Evolutionary conservation across 2,113 vertebrate genomes (phyloP).

Genomic region (Dasyurus viverrinus): DNA sequence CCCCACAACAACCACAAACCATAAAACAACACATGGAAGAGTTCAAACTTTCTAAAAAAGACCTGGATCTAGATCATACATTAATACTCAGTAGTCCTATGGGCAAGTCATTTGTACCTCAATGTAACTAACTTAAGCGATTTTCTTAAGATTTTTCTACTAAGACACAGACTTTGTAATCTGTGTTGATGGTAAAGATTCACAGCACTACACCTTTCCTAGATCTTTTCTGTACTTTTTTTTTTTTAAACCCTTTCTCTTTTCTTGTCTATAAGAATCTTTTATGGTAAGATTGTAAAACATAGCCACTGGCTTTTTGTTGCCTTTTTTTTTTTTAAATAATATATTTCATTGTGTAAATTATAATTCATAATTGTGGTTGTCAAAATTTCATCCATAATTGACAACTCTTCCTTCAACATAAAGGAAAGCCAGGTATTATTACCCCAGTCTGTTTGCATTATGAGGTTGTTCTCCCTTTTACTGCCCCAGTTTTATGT

Average conservation of each 20-base stretch:
- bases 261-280: neutral
- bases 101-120: neutral
- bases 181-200: neutral
- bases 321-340: neutral
- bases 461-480: neutral
- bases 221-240: neutral
- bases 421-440: neutral
- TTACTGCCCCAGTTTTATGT: neutral
- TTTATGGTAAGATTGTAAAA: neutral
- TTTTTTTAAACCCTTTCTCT: neutral
- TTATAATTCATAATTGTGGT: neutral
- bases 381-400: neutral
- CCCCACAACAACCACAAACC: neutral
- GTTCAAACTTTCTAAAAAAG: neutral
- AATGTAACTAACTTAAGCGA: neutral
- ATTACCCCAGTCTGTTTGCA: neutral
- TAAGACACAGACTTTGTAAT: neutral
- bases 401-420: neutral
- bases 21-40: neutral
- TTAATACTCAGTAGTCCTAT: neutral
- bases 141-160: neutral
- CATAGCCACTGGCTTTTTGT: neutral
- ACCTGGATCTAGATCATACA: neutral
- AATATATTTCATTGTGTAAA: neutral
- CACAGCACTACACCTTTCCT: neutral